A percentile compares a stretch with the other conserved stretches of the same genome.
Evolutionary conservation across 2,888 invertebrate genomes (phyloP).

Genomic region (Andrena dorsata): DNA sequence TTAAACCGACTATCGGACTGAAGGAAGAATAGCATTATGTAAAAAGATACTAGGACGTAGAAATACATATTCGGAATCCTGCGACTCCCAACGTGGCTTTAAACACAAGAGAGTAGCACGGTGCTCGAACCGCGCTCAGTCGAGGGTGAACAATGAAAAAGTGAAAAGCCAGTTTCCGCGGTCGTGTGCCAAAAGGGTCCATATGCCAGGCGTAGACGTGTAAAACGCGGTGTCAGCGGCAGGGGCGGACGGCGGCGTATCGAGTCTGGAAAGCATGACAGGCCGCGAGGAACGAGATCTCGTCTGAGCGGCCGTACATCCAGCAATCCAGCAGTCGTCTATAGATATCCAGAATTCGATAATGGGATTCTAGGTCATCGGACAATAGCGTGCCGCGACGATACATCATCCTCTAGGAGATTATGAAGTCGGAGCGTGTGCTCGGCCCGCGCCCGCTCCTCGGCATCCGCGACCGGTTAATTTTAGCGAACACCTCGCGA

Average conservation of each 20-base stretch:
- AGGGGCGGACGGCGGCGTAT: slow-evolving; percentile 28
- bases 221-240: slow-evolving; percentile 13
- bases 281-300: slow-evolving; percentile 19
- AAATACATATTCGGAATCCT: too few relatives aligned
- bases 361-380: slow-evolving; percentile 73
- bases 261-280: slow-evolving; percentile 38
- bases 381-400: slow-evolving; percentile 55
- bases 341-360: slow-evolving; percentile 68
- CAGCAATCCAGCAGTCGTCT: slow-evolving; percentile 13
- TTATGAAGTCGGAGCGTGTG: slow-evolving; percentile 22
- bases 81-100: too few relatives aligned
- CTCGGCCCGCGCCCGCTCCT: slow-evolving; percentile 2
- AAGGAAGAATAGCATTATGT: too few relatives aligned
- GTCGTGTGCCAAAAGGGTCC: slow-evolving; percentile 25
- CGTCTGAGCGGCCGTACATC: slow-evolving; percentile 17
- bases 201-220: slow-evolving; percentile 22
- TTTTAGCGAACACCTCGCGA: slow-evolving; percentile 8
- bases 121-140: too few relatives aligned
- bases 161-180: too few relatives aligned
- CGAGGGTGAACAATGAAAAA: too few relatives aligned
- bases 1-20: too few relatives aligned
- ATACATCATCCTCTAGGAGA: slow-evolving; percentile 42
- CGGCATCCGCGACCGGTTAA: slow-evolving; percentile 14
- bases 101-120: too few relatives aligned
- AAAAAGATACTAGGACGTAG: too few relatives aligned